Conservation (phyloP, 2,888 invertebrate species). For the Electrophaes corylata region DNA sequence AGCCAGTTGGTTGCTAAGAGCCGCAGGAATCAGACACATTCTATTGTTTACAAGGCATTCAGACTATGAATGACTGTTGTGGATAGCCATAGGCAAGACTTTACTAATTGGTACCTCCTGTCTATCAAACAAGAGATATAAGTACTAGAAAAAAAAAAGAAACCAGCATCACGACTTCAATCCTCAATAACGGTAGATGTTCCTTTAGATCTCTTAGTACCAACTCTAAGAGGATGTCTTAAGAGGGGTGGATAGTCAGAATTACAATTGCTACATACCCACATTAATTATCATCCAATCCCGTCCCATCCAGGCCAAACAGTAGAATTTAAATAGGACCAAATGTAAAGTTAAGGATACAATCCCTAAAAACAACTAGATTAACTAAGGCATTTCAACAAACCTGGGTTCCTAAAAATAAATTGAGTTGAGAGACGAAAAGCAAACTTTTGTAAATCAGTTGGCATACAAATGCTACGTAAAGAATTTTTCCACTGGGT, state of each 20-base stretch:
- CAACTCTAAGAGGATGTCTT: too few species aligned
- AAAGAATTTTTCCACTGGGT: constrained; percentile 47
- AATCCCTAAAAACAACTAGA: constrained; percentile 31
- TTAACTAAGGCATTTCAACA: constrained; percentile 32
- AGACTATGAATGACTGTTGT: constrained; percentile 4
- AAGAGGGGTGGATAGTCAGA: too few species aligned
- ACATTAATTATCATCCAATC: too few species aligned
- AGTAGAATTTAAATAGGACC: neutral
- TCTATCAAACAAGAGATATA: neutral
- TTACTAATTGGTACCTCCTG: neutral
- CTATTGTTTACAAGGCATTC: constrained; percentile 18
- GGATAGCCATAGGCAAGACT: neutral
- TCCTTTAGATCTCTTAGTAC: too few species aligned
- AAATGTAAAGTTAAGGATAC: constrained; percentile 17
- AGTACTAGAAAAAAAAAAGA: too few species aligned
- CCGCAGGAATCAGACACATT: constrained; percentile 23
- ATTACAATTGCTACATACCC: too few species aligned
- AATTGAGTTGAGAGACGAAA: constrained; percentile 34
- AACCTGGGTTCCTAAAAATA: constrained; percentile 29
- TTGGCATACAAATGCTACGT: constrained; percentile 47
- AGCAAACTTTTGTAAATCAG: constrained; percentile 54
- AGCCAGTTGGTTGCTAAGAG: constrained; percentile 27
- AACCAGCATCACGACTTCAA: too few species aligned
- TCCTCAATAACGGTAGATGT: too few species aligned
- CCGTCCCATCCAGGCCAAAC: too few species aligned